Conservation (phyloP, 2,888 invertebrate genomes). For the Aphelenchoides bicaudatus region DNA sequence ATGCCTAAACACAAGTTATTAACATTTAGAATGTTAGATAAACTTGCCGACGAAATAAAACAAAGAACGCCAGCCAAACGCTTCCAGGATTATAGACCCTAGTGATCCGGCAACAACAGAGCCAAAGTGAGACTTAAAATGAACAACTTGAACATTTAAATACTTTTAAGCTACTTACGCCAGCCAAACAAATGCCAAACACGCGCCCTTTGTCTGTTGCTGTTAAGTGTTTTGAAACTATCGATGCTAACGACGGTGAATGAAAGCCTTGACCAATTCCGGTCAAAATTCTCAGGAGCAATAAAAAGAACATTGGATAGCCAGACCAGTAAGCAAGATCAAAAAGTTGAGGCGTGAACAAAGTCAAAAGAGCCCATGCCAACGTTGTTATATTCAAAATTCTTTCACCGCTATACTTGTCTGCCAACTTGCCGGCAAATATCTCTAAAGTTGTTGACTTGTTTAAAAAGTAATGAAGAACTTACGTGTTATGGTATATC, state of each 20-base stretch:
- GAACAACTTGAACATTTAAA: too few species aligned
- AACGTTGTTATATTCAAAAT: constrained; percentile 69
- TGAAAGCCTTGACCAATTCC: constrained; percentile 72
- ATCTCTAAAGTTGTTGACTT: too few species aligned
- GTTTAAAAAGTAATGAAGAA: constrained; percentile 5
- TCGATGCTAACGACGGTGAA: constrained; percentile 72
- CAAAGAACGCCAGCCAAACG: constrained; percentile 70
- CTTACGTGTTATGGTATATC: constrained; percentile 69
- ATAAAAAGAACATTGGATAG: constrained; percentile 66
- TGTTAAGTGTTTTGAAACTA: constrained; percentile 70
- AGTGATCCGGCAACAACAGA: constrained; percentile 70
- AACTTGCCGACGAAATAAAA: constrained; percentile 68
- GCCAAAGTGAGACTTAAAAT: too few species aligned
- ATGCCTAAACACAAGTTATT: constrained; percentile 25
- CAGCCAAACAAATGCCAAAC: constrained; percentile 70
- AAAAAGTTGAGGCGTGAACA: constrained; percentile 56
- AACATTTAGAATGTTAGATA: background rate
- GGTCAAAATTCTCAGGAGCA: constrained; percentile 68
- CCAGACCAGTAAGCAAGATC: constrained; percentile 64
- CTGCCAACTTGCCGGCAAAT: too few species aligned
- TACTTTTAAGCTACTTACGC: too few species aligned
- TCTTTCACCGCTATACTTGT: constrained; percentile 67
- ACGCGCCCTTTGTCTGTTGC: constrained; percentile 70
- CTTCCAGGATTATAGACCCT: constrained; percentile 70
- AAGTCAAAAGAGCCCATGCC: constrained; percentile 58